Evolutionary conservation across 2,797 vertebrate species (phyloP).

Genomic region (Coendou prehensilis): DNA sequence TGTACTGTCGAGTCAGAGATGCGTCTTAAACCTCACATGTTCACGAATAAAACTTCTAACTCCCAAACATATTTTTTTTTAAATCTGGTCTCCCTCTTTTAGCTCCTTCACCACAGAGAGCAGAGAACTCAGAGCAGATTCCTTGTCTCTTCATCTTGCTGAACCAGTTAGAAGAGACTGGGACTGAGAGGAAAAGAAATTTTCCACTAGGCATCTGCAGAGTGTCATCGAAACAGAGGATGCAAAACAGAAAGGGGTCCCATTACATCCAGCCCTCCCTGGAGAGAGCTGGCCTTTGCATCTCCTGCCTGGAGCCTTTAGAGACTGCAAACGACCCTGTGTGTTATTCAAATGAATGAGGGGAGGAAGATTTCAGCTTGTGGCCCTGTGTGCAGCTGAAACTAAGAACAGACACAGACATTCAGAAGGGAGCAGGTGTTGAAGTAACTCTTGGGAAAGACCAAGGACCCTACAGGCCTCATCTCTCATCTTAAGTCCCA

Average conservation of each 20-base stretch:
- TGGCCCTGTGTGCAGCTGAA: not conserved
- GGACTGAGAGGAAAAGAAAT: not conserved
- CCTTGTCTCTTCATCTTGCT: not conserved
- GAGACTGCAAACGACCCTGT: conserved; percentile 27
- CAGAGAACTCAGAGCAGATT: not conserved
- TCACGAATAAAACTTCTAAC: not conserved
- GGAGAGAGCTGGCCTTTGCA: conserved; percentile 68
- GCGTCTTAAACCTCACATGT: not conserved
- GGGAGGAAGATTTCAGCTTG: not conserved
- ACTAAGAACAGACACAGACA: not conserved
- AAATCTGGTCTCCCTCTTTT: not conserved
- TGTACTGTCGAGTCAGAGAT: not conserved
- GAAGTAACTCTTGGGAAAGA: not conserved
- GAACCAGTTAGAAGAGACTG: not conserved
- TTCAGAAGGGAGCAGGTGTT: not conserved
- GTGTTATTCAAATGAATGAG: conserved; percentile 70
- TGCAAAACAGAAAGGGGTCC: conserved; percentile 64
- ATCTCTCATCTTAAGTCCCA: not conserved
- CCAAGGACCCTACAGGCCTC: not conserved
- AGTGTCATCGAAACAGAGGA: not conserved
- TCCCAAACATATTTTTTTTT: not conserved
- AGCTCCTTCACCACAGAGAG: not conserved
- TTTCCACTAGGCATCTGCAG: not conserved
- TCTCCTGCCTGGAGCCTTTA: conserved; percentile 8
- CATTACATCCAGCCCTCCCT: not conserved